These are phyloP conservation scores for Metopolophium dirhodum DNA, from an alignment of 1,140 invertebrate species.

Conservation along the genomic window DNA sequence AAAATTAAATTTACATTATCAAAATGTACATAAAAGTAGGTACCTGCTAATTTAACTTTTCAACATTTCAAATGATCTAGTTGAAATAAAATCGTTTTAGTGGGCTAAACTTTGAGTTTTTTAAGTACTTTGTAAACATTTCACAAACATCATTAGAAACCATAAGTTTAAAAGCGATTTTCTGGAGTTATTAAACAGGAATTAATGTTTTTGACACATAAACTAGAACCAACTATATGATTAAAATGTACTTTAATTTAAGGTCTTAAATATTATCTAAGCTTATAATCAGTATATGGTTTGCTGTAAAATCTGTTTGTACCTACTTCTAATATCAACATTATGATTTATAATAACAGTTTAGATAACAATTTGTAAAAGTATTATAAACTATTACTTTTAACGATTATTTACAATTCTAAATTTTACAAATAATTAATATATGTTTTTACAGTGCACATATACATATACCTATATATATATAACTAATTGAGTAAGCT, in stretches of 20 bases:
- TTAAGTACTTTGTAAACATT: not conserved
- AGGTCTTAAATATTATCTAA: too few relatives aligned
- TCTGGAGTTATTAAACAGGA: not conserved
- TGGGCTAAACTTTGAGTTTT: not conserved
- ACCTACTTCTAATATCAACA: not conserved
- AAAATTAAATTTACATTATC: not conserved
- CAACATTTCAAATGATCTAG: not conserved
- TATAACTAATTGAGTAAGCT: not conserved
- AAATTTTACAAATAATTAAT: not conserved
- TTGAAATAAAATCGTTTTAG: not conserved
- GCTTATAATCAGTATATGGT: not conserved
- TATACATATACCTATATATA: not conserved
- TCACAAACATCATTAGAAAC: not conserved
- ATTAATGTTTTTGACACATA: constrained; percentile 32
- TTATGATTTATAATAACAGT: not conserved
- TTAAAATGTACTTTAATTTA: constrained; percentile 2
- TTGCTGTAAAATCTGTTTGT: not conserved
- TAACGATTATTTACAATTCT: not conserved
- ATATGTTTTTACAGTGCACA: not conserved
- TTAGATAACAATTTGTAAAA: not conserved
- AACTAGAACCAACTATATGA: constrained; percentile 11
- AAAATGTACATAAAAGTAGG: not conserved
- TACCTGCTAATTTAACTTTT: not conserved
- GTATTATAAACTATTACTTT: not conserved
- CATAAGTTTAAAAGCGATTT: constrained; percentile 11